Conservation (phyloP, 2,113 vertebrate species). For the Lathamus discolor region DNA sequence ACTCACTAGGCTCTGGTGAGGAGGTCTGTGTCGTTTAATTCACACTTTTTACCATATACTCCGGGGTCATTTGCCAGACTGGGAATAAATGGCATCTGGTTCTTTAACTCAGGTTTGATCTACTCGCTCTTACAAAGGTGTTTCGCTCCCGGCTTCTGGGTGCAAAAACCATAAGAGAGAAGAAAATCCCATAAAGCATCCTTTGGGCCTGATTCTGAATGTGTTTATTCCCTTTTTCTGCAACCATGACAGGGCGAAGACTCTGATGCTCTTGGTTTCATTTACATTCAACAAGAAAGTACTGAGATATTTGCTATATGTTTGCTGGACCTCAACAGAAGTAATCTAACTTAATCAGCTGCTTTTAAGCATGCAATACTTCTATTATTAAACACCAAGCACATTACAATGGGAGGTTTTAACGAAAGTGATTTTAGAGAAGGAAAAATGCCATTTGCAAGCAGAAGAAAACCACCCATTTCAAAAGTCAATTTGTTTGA, state of each 20-base stretch:
- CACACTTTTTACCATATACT: conserved; percentile 28
- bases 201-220: neutral
- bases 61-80: conserved; percentile 41
- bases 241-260: neutral
- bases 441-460: neutral
- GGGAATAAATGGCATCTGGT: conserved; percentile 52
- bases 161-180: neutral
- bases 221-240: neutral
- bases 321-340: neutral
- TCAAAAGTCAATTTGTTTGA: neutral
- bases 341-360: neutral
- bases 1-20: conserved; percentile 14
- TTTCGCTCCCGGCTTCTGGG: neutral
- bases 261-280: neutral
- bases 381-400: neutral
- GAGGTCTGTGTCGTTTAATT: conserved; percentile 57
- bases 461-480: neutral
- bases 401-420: neutral
- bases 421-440: neutral
- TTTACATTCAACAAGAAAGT: neutral
- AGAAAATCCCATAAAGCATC: neutral
- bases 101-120: neutral
- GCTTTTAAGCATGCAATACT: neutral
- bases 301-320: neutral
- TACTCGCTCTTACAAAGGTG: neutral